Evolutionary conservation across 2,113 vertebrate species (phyloP), one percentile per base, ranked within the genome.

Genomic region (Chloropsis hardwickii): DNA sequence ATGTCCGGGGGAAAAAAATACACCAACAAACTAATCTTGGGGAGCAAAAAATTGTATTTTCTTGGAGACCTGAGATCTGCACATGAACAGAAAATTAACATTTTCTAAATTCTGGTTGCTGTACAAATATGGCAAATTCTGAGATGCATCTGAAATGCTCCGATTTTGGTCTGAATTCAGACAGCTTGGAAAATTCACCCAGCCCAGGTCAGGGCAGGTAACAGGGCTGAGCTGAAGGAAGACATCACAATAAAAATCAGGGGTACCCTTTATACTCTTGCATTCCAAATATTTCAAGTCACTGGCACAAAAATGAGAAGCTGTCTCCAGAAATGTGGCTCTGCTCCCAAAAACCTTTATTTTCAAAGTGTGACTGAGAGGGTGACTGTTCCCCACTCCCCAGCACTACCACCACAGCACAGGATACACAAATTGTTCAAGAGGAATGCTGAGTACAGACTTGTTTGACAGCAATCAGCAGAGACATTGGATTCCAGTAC

Each of bases 301-400:
- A 65, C 61, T 78, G 72, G 78, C 65, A 82, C 2, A 78, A 86
- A 92, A 95, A 94, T 77, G 90, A 97, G 88, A 94, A 94, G 86
- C 85, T 92, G 35, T 66, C 82, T 94, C 85, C 94, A 93, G 90
- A 80, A 92, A 93, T 2, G 35, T 31, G 71, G 64, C 78, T 96
- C 88, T 90, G 82, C 92, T 93, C 90, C 88, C 92, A 96, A 54
- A 94, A 25, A 86, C 64, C 72, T 96, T 96, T 93, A 86, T 95
- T 96, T 94, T 72, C 19, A 8, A 71, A 69, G 27, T 3, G n/a
- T 7, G 53, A 60, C 24, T 51, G 76, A 71, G 91, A 86, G 33
- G 62, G 61, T 11, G 9, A 19, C 87, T 86, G 11, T 33, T 50
- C 42, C 86, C 47, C 72, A 10, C 77, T 74, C 40, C 82, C 88